These are phyloP conservation scores for Rostratula benghalensis DNA, from an alignment of 2,113 vertebrate genomes.

Conservation along the genomic window DNA sequence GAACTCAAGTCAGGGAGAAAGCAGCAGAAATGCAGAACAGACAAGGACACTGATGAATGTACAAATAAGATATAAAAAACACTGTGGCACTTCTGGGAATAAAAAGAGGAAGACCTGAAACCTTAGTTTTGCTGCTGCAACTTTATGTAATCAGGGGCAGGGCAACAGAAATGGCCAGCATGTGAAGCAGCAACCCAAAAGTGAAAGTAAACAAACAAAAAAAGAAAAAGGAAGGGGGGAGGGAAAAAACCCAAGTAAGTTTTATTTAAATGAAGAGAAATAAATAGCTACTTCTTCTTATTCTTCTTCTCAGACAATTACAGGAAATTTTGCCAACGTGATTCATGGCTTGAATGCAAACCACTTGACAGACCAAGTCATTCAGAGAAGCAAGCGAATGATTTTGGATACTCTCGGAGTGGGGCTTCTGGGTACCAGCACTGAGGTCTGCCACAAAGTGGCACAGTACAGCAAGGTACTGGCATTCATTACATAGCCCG, in stretches of 20 bases:
- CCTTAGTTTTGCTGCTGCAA: neutral
- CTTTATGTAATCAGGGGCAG: neutral
- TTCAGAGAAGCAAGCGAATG: conserved; percentile 91
- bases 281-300: neutral
- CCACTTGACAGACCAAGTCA: conserved; percentile 84
- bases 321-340: conserved; percentile 86
- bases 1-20: neutral
- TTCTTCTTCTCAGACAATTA: conserved; percentile 78
- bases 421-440: conserved; percentile 85
- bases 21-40: neutral
- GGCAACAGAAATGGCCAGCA: neutral
- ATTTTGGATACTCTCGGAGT: conserved; percentile 92
- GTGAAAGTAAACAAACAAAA: neutral
- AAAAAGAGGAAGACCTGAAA: conserved; percentile 10
- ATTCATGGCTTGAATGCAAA: conserved; percentile 78
- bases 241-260: no score
- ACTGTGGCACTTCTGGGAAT: neutral
- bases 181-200: neutral
- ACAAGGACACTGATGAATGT: neutral
- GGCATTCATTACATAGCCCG: neutral
- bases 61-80: neutral
- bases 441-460: conserved; percentile 84
- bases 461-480: conserved; percentile 86
- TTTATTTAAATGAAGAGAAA: neutral
- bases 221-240: neutral